phyloP scores from a whole-genome alignment of 23 tunicate genomes.

The Styela clava region DNA sequence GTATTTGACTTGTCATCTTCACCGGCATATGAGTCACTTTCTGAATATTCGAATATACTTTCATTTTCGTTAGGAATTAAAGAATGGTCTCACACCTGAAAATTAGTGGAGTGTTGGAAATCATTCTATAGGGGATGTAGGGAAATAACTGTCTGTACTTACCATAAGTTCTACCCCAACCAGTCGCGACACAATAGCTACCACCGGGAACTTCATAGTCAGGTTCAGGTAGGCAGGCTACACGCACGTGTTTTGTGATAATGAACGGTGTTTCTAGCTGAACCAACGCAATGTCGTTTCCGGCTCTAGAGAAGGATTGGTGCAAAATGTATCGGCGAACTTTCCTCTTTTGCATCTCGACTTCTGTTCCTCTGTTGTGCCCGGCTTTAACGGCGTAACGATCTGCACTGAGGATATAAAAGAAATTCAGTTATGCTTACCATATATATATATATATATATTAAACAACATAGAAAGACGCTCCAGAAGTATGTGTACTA shows the following conservation, averaged over 20 bases:
- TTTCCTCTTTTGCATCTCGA: neutral
- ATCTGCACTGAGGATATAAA: neutral
- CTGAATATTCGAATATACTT: too few species aligned
- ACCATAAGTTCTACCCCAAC: conserved; percentile 39
- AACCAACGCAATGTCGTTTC: conserved; percentile 30
- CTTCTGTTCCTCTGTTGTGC: conserved; percentile 9
- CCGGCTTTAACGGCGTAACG: neutral
- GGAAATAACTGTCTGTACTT: too few species aligned
- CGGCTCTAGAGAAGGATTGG: conserved; percentile 7
- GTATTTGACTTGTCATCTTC: too few species aligned
- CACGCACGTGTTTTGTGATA: conserved; percentile 22
- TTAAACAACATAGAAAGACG: too few species aligned
- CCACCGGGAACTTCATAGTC: conserved; percentile 25
- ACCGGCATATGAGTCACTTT: too few species aligned
- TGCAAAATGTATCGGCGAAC: conserved; percentile 2
- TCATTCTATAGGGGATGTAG: too few species aligned
- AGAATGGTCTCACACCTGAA: too few species aligned
- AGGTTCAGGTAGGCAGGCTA: conserved; percentile 27
- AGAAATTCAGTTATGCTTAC: too few species aligned
- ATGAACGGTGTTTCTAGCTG: conserved; percentile 14
- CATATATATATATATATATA: too few species aligned
- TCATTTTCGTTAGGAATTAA: too few species aligned
- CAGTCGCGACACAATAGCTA: conserved; percentile 26
- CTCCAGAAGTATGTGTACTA: too few species aligned
- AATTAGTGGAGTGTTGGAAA: too few species aligned